These are phyloP conservation scores for Drosophila paranaensis DNA, from an alignment of 2,888 invertebrate species.

Conservation along the genomic window DNA sequence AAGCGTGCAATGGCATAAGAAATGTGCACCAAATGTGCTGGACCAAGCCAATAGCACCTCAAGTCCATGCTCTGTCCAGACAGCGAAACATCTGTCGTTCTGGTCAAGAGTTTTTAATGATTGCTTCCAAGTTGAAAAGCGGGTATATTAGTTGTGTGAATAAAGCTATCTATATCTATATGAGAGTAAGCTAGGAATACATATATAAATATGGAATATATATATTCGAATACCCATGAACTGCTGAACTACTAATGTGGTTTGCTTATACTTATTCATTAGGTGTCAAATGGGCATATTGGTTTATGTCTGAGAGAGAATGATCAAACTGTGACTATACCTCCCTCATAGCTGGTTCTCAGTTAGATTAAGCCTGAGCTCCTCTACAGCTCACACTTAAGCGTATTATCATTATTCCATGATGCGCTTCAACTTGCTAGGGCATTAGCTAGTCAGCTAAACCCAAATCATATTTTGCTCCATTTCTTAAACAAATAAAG, in stretches of 20 bases:
- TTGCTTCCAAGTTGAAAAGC: neutral
- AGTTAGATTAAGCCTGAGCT: neutral
- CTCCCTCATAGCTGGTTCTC: neutral
- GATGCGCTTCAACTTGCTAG: neutral
- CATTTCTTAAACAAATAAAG: slow-evolving; percentile 49
- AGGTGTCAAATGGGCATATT: too few relatives aligned
- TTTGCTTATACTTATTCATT: too few relatives aligned
- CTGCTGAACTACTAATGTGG: neutral
- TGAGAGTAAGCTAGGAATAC: neutral
- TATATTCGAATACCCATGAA: neutral
- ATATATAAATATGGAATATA: neutral
- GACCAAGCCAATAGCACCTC: slow-evolving; percentile 5
- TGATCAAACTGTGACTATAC: neutral
- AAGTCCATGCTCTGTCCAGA: neutral
- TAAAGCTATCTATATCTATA: neutral
- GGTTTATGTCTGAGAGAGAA: too few relatives aligned
- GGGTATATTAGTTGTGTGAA: neutral
- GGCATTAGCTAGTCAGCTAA: neutral
- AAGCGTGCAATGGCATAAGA: slow-evolving; percentile 74
- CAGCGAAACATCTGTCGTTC: slow-evolving; percentile 40
- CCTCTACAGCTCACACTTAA: too few relatives aligned
- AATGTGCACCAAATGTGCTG: slow-evolving; percentile 5
- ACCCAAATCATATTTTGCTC: neutral
- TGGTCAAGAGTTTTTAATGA: slow-evolving; percentile 38
- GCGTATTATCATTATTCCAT: too few relatives aligned